Evolutionary conservation across 2,888 invertebrate species (phyloP).

Genomic region (Diabrotica balteata): DNA sequence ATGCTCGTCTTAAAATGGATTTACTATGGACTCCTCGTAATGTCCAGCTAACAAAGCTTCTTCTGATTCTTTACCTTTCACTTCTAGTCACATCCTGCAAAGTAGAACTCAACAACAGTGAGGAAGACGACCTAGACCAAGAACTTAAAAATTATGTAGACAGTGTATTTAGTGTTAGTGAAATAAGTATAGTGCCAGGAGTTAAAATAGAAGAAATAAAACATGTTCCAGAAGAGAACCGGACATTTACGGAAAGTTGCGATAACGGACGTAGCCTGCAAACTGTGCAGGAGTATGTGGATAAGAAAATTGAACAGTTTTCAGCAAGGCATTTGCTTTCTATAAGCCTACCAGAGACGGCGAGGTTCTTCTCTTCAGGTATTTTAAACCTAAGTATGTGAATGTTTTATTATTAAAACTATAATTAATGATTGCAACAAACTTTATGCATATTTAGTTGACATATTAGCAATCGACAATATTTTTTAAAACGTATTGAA

Average conservation of each 20-base stretch:
- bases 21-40: conserved; percentile 23
- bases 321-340: conserved; percentile 69
- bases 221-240: conserved; percentile 38
- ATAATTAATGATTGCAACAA: no score
- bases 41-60: conserved; percentile 21
- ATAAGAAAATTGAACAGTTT: conserved; percentile 67
- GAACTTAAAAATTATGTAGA: conserved; percentile 67
- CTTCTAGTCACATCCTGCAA: conserved; percentile 40
- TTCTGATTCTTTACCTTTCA: conserved; percentile 12
- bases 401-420: not conserved
- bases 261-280: conserved; percentile 58
- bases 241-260: conserved; percentile 48
- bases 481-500: no score
- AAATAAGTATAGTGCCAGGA: conserved; percentile 67
- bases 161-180: conserved; percentile 64
- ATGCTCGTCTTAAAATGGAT: conserved; percentile 40
- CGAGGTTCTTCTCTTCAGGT: conserved; percentile 60
- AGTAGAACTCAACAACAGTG: conserved; percentile 34
- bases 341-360: conserved; percentile 72
- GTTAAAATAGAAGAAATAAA: conserved; percentile 61
- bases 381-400: conserved; percentile 2
- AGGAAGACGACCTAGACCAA: conserved; percentile 59
- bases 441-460: no score
- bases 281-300: conserved; percentile 64
- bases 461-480: no score